Base-by-base conservation (phyloP, 2,113 vertebrate species). In the Engystomops pustulosus region DNA sequence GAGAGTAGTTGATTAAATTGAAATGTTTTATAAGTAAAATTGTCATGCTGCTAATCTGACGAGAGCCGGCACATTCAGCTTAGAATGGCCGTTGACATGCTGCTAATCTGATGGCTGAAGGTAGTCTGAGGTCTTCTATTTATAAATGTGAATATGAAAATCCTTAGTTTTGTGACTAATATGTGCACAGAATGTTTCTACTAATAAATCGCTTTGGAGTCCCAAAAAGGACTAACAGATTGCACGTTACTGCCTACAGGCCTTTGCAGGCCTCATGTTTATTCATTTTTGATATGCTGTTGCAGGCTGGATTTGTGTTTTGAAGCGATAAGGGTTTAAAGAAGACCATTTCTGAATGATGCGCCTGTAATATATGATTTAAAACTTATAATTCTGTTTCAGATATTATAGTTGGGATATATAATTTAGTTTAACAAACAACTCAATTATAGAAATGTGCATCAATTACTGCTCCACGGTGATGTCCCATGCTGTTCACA, bases 191-290 rank as follows among this genome's bases (percentile, higher is more conserved):
- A 36, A 62, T 68, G 27, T 41, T 84, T 77, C 72, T 45, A 18
- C 58, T 67, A 68, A 76, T 77, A 78, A 69, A 84, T 78, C 10
- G 45, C 74, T 53, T 55, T 69, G 58, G 60, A 74, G 27, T 36
- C 20, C n/a, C 41, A 51, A 51, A 60, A 30, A 84, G 34, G 45
- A 23, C 62, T 36, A 78, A 78, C 82, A 77, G 72, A 84, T 84
- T 84, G 82, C 72, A 78, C 45, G 60, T 84, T 68, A 68, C 41
- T 53, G 60, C 74, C 70, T 65, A 36, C 30, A 68, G 82, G 60
- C 34, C 45, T 32, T 58, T 84, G 12, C 47, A 6, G 27, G 47
- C 62, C 70, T 69, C n/a, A 44, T 84, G 83, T 78, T 84, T 84
- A 70, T 84, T 78, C 83, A 70, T 30, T 55, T 78, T 79, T 38